Conservation (phyloP, 2,888 invertebrate species). For the Lepidochitona cinerea region DNA sequence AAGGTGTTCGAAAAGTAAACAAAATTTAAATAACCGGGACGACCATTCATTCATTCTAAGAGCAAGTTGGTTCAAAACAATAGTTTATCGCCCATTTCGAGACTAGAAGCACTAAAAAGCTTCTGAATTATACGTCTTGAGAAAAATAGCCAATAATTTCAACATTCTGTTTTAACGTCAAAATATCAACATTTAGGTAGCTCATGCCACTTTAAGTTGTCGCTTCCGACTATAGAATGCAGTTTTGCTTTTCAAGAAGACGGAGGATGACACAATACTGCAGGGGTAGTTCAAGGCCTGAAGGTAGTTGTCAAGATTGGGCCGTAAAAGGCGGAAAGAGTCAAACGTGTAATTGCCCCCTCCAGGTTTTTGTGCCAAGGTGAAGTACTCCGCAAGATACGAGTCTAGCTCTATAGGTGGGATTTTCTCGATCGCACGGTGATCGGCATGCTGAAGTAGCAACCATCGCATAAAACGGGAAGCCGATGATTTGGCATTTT, state of each 20-base stretch:
- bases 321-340: neutral
- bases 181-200: no score
- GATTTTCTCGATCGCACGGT: neutral
- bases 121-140: no score
- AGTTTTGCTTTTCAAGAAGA: neutral
- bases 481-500: neutral
- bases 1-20: no score
- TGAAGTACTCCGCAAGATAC: neutral
- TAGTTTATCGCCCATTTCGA: no score
- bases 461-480: neutral
- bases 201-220: neutral
- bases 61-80: no score
- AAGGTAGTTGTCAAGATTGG: neutral
- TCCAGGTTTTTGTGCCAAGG: neutral
- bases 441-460: neutral
- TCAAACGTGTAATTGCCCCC: neutral
- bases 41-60: no score
- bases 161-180: no score
- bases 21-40: no score
- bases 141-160: no score
- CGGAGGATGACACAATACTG: neutral
- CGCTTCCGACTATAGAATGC: neutral
- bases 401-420: neutral
- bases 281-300: neutral
- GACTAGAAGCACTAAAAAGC: no score